Percentiles rank a stretch among this genome's conserved stretches.
phyloP scores from a whole-genome alignment of 2,888 invertebrate species.

The Chalcis sispes region DNA sequence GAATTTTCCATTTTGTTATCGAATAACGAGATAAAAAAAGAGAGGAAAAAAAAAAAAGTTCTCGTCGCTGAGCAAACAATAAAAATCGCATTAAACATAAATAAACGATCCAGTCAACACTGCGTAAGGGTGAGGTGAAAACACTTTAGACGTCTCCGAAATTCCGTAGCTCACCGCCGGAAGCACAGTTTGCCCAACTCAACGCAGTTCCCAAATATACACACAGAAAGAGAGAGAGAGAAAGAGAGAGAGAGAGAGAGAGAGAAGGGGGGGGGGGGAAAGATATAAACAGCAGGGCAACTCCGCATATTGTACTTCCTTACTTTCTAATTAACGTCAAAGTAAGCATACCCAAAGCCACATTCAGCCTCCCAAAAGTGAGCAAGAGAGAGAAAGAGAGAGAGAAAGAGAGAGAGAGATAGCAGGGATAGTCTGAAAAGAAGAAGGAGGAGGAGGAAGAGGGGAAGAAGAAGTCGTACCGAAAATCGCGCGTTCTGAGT shows the following conservation, averaged over 20 bases:
- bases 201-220: neutral
- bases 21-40: too few species aligned
- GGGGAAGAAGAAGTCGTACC: neutral
- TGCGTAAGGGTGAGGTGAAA: too few species aligned
- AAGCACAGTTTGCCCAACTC: conserved; percentile 5
- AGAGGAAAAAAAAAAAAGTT: too few species aligned
- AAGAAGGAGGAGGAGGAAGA: conserved; percentile 1
- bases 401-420: conserved; percentile 6
- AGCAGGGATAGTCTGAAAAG: neutral
- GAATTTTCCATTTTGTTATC: too few species aligned
- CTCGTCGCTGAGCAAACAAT: too few species aligned
- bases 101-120: too few species aligned
- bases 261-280: too few species aligned
- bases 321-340: conserved; percentile 47
- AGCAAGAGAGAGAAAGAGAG: neutral
- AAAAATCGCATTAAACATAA: too few species aligned
- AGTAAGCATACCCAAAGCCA: conserved; percentile 10
- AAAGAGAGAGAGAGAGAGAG: too few species aligned
- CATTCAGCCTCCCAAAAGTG: neutral
- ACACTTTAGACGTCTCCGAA: neutral
- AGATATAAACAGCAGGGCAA: conserved; percentile 17
- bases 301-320: neutral
- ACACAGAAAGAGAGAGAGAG: too few species aligned
- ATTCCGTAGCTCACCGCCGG: too few species aligned
- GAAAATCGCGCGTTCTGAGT: conserved; percentile 27